Conservation (phyloP, 2,113 vertebrate genomes). For the Neoarius graeffei region DNA sequence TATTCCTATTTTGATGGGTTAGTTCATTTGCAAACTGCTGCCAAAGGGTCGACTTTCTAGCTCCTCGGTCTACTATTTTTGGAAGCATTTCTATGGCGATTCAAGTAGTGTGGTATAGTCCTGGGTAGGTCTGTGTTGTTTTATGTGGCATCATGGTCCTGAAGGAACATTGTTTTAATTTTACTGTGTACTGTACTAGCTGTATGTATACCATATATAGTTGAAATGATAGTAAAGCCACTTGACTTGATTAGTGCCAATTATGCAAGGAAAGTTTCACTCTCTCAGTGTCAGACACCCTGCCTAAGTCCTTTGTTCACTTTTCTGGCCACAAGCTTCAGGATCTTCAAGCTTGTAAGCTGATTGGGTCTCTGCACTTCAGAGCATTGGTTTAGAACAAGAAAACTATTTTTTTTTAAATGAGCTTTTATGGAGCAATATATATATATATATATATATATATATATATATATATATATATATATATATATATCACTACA, state of each 20-base stretch:
- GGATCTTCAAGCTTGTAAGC: background rate
- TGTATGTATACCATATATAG: too few relatives aligned
- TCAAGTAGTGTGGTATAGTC: too few relatives aligned
- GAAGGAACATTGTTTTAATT: too few relatives aligned
- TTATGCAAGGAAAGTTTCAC: background rate
- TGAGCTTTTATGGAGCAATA: background rate
- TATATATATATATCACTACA: background rate
- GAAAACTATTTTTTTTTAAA: too few relatives aligned
- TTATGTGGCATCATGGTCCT: too few relatives aligned
- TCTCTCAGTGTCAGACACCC: background rate
- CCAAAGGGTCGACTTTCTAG: background rate
- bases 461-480: too few relatives aligned
- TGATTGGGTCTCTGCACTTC: background rate
- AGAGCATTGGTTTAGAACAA: too few relatives aligned
- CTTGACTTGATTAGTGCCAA: background rate
- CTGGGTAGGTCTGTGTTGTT: too few relatives aligned
- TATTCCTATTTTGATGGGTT: background rate
- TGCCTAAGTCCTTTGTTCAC: background rate
- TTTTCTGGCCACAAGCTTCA: background rate
- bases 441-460: too few relatives aligned
- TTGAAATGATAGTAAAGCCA: too few relatives aligned
- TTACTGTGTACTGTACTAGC: too few relatives aligned
- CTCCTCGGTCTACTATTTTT: background rate
- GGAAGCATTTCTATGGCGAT: background rate
- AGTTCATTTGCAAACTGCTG: background rate